These are phyloP conservation scores for Micropterix aruncella DNA, from an alignment of 2,888 invertebrate genomes.

Conservation along the genomic window DNA sequence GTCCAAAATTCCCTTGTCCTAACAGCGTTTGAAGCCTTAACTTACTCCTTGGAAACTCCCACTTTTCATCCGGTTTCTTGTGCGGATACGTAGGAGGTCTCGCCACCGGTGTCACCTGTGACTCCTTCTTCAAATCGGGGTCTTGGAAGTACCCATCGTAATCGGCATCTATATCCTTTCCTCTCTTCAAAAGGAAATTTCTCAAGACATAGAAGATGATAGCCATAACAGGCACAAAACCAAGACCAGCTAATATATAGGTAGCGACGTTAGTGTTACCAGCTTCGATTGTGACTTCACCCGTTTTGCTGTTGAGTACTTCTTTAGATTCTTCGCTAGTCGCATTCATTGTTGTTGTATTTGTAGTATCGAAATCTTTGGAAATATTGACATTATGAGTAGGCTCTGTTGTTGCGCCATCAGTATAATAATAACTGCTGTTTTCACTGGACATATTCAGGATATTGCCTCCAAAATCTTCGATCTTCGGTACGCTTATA, in stretches of 20 bases:
- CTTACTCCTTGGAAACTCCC: constrained; percentile 69
- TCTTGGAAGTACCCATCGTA: constrained; percentile 49
- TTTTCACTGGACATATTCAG: constrained; percentile 6
- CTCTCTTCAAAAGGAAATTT: constrained; percentile 37
- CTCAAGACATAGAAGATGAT: constrained; percentile 41
- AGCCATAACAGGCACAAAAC: constrained; percentile 42
- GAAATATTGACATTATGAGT: too few relatives aligned
- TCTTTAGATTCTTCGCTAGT: constrained; percentile 13
- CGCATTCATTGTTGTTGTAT: constrained; percentile 17
- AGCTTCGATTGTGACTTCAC: constrained; percentile 41
- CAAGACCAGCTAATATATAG: constrained; percentile 44
- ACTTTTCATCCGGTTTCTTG: constrained; percentile 42
- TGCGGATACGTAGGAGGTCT: constrained; percentile 39
- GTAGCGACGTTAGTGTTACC: constrained; percentile 45
- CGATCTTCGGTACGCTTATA: constrained; percentile 5
- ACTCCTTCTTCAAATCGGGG: constrained; percentile 35
- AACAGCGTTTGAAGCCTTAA: constrained; percentile 62
- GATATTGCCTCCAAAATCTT: constrained; percentile 1
- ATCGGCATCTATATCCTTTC: constrained; percentile 39
- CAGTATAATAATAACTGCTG: constrained; percentile 6
- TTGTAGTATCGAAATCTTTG: constrained; percentile 5
- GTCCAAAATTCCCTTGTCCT: constrained; percentile 78
- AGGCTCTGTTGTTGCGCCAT: background rate
- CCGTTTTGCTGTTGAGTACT: constrained; percentile 13
- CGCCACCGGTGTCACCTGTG: constrained; percentile 37